phyloP scores from a whole-genome alignment of 2,888 invertebrate genomes.

The Diaperis boleti region DNA sequence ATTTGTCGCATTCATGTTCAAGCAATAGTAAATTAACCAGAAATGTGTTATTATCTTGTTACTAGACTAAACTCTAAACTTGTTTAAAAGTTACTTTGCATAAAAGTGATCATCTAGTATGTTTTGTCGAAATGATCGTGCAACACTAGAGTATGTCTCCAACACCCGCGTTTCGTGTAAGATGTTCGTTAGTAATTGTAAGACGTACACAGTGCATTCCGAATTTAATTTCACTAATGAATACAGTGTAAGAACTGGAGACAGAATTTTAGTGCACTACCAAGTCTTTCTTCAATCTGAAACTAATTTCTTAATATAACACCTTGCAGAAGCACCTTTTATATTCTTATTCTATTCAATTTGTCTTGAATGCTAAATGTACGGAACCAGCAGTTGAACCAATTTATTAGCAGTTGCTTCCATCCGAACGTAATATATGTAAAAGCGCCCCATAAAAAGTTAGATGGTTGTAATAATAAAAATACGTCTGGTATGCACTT shows the following conservation, averaged over 20 bases:
- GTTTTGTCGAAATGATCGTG: too few species aligned
- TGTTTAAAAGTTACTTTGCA: too few species aligned
- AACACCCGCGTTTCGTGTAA: too few species aligned
- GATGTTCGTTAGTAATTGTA: too few species aligned
- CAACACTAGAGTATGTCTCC: too few species aligned
- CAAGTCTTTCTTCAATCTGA: neutral
- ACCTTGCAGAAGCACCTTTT: neutral
- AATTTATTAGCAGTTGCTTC: constrained; percentile 21
- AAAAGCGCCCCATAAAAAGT: constrained; percentile 33
- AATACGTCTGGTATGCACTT: constrained; percentile 33
- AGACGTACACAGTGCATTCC: neutral
- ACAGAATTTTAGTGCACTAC: neutral
- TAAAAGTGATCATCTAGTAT: too few species aligned
- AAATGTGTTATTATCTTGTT: too few species aligned
- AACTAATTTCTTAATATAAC: neutral
- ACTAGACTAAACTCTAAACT: too few species aligned
- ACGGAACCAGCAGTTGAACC: neutral
- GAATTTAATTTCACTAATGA: neutral
- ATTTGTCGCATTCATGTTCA: too few species aligned
- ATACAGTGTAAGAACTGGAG: neutral
- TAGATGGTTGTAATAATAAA: constrained; percentile 34
- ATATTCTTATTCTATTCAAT: neutral
- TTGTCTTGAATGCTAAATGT: neutral
- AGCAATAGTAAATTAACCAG: too few species aligned
- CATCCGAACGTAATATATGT: constrained; percentile 24